A percentile compares a stretch with the other conserved stretches of the same genome.
phyloP scores from a whole-genome alignment of 1,140 invertebrate genomes.

The Laodelphax striatellus region DNA sequence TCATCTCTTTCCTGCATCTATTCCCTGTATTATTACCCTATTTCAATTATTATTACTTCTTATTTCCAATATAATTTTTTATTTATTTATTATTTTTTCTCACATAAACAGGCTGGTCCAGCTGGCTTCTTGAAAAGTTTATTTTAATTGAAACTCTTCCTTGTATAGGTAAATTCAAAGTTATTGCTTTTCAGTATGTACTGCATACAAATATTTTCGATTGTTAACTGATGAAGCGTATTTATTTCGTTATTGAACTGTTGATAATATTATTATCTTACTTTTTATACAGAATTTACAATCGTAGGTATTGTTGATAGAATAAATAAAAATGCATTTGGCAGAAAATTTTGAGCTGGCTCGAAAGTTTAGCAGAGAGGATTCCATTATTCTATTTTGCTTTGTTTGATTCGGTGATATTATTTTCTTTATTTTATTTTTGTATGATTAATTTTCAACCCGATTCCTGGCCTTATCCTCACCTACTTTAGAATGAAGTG shows the following conservation, averaged over 20 bases:
- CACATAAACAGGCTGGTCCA: constrained; percentile 26
- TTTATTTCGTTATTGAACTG: no score
- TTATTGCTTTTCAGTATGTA: no score
- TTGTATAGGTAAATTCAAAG: neutral
- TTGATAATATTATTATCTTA: no score
- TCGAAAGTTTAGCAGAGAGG: no score
- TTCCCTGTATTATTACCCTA: constrained; percentile 26
- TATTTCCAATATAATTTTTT: neutral
- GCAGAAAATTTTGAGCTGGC: no score
- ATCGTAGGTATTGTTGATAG: no score
- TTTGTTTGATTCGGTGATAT: constrained; percentile 5
- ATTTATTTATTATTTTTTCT: neutral
- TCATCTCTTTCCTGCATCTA: constrained; percentile 8
- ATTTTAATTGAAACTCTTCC: constrained; percentile 26
- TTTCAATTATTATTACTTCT: constrained; percentile 6
- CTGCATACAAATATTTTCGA: no score
- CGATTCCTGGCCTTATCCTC: constrained; percentile 1
- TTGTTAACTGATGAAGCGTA: no score
- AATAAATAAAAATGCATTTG: no score
- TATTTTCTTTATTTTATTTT: constrained; percentile 11
- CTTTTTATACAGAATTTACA: no score
- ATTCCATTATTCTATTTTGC: no score
- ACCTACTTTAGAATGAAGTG: constrained; percentile 2
- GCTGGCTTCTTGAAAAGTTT: constrained; percentile 34
- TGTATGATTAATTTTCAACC: constrained; percentile 3